Evolutionary conservation across 2,797 vertebrate species (phyloP), one percentile per base, ranked within the genome.

Genomic region (Manis crassicaudata): DNA sequence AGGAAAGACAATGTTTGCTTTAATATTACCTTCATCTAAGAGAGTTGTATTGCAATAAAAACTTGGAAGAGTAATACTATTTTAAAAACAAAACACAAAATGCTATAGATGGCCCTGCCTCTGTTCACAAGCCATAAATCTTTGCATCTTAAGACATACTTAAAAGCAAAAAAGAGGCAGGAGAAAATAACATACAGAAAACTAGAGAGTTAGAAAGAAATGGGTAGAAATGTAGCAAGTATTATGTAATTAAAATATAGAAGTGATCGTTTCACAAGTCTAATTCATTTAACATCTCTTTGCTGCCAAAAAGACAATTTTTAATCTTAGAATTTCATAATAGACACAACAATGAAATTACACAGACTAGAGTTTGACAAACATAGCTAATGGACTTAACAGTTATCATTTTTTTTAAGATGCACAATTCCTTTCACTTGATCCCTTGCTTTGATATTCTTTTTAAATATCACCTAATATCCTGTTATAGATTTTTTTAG

Each of bases 391-490:
- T 83, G 77, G 76, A 94, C 90, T 96, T 85, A 11, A 43, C 32
- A 85, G 68, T 90, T 93, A 85, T 29, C 70, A 77, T 87, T 88
- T 87, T 88, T 97, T 96, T 96, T 93, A 95, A 92, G 88, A 87
- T 52, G 52, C 73, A 58, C 18, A 35, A 86, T 96, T 80, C 32
- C 86, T 96, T 95, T 82, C 70, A 68, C 54, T 56, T 94, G 95
- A 96, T 92, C 75, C 7, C 46, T 94, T 94, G 83, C 70, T 94
- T 93, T 95, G 73, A 94, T 96, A 88, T 94, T 94, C 92, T 96
- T 97, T 96, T 95, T 88, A 97, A 97, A 97, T 97, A 92, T 68
- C 96, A 95, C 79, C 94, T 96, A 96, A 96, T 97, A 97, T 90
- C 96, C 88, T 88, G 85, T 75, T 97, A 97, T 90, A 80, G 95